These are phyloP conservation scores for Drosophila parabipectinata DNA, from an alignment of 1,140 invertebrate species.

Conservation along the genomic window DNA sequence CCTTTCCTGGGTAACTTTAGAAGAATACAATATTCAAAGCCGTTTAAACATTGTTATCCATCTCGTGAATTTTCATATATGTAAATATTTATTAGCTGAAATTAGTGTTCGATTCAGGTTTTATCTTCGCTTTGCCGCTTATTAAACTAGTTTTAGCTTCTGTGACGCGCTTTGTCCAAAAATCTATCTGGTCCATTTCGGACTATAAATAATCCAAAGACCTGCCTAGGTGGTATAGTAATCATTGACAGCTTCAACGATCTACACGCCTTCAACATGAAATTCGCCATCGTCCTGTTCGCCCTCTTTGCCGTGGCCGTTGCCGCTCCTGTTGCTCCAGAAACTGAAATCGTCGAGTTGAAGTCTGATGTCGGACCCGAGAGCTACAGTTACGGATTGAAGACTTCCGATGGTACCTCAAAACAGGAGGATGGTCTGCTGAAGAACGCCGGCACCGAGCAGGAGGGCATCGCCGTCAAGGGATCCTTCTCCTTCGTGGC, in stretches of 20 bases:
- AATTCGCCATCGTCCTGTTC: slow-evolving; percentile 52
- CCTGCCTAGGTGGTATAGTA: slow-evolving; percentile 12
- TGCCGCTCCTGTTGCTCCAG: not conserved
- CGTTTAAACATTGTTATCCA: not conserved
- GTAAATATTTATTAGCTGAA: slow-evolving; percentile 10
- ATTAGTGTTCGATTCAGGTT: slow-evolving; percentile 1
- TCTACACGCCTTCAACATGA: slow-evolving; percentile 50
- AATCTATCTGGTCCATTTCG: not conserved
- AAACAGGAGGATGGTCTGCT: slow-evolving; percentile 61
- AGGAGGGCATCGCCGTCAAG: slow-evolving; percentile 43
- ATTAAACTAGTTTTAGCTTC: slow-evolving; percentile 2
- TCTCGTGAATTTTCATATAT: slow-evolving; percentile 9
- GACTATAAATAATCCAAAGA: slow-evolving; percentile 4
- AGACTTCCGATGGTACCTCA: slow-evolving; percentile 88
- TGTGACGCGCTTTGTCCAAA: not conserved
- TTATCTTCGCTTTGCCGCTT: slow-evolving; percentile 5
- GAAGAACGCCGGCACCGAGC: slow-evolving; percentile 4
- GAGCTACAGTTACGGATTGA: slow-evolving; percentile 65
- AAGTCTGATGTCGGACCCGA: slow-evolving; percentile 76
- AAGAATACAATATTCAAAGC: not conserved
- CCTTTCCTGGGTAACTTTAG: not conserved
- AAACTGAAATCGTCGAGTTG: no score
- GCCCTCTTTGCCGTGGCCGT: slow-evolving; percentile 42
- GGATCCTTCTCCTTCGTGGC: slow-evolving; percentile 48
- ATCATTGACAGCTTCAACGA: slow-evolving; percentile 20